Evolutionary conservation across 1,140 invertebrate species (phyloP), one percentile per base, ranked within the genome.

Genomic region (Lutraria rhynchaena): DNA sequence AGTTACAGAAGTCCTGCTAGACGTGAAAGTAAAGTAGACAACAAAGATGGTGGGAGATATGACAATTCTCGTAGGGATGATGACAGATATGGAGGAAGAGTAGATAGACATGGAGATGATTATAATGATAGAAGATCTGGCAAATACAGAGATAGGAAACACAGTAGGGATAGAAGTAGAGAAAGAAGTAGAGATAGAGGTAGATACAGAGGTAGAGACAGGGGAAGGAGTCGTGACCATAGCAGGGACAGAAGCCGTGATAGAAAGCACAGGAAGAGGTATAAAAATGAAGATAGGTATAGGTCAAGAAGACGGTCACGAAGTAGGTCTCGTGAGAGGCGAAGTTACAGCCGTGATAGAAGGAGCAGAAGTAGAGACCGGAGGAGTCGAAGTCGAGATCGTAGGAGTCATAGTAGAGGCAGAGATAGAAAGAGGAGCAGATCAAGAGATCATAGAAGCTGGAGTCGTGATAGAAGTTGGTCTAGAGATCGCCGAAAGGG

Each of bases 351-450:
- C n/a, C 58, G 73, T 29, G 63, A 78, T 27, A 74, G 76, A 73
- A 67, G 75, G 55, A 81, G 73, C 44, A 22, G 60, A 35, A 57
- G 55, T 76, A 63, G 69, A 29, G 76, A 81, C 46, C 61, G 73
- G 17, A 75, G 69, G 17, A 46, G 53, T 29, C 51, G 70, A 15
- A 63, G 61, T 57, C 46, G 46, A 37, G 69, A 74, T 19, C 35
- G 51, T 11, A 63, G 57, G 29, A 84, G 84, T 29, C 37, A 70
- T 27, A 80, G 60, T 55, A 63, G 61, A 63, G 70, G 77, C 55
- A 82, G 83, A 57, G 71, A 78, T 24, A 83, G 81, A 33, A 73
- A 70, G 67, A 83, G 87, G 46, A 75, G 76, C 29, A 35, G 80
- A 58, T 74, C 70, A 15, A 24, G 73, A 37, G 73, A 84, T 57